phyloP scores from a whole-genome alignment of 2,797 vertebrate genomes.

The Halcyon smyrnensis region DNA sequence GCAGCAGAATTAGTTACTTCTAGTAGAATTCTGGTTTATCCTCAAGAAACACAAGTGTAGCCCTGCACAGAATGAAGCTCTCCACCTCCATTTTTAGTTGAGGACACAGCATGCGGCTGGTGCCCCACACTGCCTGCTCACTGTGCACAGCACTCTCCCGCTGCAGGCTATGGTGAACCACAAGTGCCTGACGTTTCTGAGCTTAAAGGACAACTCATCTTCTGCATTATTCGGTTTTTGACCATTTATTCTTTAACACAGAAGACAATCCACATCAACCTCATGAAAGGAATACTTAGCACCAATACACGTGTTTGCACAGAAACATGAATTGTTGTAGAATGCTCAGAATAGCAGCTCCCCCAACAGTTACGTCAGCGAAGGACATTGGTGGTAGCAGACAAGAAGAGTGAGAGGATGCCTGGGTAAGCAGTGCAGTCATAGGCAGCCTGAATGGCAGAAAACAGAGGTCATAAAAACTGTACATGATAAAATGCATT shows the following conservation, averaged over 20 bases:
- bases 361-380: background rate
- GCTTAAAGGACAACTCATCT: background rate
- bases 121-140: accelerated
- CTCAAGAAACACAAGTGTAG: background rate
- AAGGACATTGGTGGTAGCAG: background rate
- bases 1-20: background rate
- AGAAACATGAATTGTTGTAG: background rate
- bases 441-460: background rate
- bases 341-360: background rate
- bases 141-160: background rate
- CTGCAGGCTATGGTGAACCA: background rate
- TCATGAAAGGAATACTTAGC: background rate
- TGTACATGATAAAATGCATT: background rate
- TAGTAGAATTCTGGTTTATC: background rate
- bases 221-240: background rate
- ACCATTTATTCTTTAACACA: background rate
- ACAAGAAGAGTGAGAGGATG: accelerated
- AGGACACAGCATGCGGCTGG: background rate
- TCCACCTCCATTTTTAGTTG: background rate
- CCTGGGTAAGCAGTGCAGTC: background rate
- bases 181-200: background rate
- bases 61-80: accelerated
- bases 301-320: background rate
- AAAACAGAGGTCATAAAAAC: background rate
- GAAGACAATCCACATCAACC: background rate